Evolutionary conservation across 2,113 vertebrate genomes (phyloP), one percentile per base, ranked within the genome.

Genomic region (Elanoides forficatus): DNA sequence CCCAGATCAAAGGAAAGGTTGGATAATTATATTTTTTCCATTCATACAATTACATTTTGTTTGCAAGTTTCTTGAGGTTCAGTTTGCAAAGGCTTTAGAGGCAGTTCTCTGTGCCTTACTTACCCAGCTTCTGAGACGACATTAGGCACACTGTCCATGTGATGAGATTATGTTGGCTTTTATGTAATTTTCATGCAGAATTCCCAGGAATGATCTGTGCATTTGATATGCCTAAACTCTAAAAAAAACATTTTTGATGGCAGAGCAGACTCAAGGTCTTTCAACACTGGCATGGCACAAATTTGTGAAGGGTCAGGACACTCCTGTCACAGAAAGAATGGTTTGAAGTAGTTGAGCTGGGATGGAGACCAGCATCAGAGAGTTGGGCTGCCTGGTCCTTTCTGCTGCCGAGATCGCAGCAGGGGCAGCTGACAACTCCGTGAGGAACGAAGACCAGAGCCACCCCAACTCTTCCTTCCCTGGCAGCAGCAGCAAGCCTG

Each of bases 21-120:
- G 53, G 29, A 67, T 73, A 95, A 79, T 86, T 63, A 48, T 22
- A 13, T 68, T 88, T 97, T 89, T 87, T 36, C 13, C 21, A 63
- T 80, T 91, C 43, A 43, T 56, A 80, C 9, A 71, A 74, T 93
- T 87, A 50, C 11, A 71, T 86, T 93, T 90, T 74, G 1, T 38
- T 81, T 55, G 30, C 30, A 85, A 85, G 52, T 93, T 95, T 91
- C 68, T 76, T 8, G 7, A 76, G 29, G 17, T 83, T 83, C 40
- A 81, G 38, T 82, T 95, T 92, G 50, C 67, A 94, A 82, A 94
- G 30, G 52, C 13, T 82, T 91, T 85, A 45, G 26, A 86, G n/a
- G 19, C 13, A 68, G 30, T 53, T 63, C 36, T 75, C 38, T 60
- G 21, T 65, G 29, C 21, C 53, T 65, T 87, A 27, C 56, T 52